Evolutionary conservation across 2,113 vertebrate species (phyloP).

Genomic region (Sminthopsis crassicaudata): DNA sequence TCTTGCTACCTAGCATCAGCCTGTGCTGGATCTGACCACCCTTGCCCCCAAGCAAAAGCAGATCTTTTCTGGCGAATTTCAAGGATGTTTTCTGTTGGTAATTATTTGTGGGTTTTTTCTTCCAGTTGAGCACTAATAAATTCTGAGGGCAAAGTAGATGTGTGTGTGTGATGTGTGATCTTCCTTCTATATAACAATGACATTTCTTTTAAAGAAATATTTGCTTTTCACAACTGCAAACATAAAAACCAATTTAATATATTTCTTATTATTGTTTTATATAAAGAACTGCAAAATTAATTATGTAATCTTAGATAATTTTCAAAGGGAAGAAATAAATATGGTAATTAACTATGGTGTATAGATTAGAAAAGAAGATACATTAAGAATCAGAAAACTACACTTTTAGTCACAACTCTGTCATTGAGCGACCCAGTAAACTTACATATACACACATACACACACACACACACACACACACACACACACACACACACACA

Average conservation of each 20-base stretch:
- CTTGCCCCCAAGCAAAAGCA: too few relatives aligned
- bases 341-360: not conserved
- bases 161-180: too few relatives aligned
- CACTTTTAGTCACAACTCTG: not conserved
- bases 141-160: too few relatives aligned
- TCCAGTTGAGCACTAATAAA: too few relatives aligned
- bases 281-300: not conserved
- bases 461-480: too few relatives aligned
- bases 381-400: not conserved
- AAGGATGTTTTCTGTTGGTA: too few relatives aligned
- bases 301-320: not conserved
- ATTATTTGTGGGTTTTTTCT: too few relatives aligned
- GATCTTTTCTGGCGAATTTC: too few relatives aligned
- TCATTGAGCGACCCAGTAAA: not conserved
- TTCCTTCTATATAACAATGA: not conserved
- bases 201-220: not conserved
- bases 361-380: not conserved
- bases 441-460: too few relatives aligned
- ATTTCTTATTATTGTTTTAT: not conserved
- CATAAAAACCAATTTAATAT: constrained; percentile 2
- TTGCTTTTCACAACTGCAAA: constrained; percentile 16
- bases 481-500: too few relatives aligned
- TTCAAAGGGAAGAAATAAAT: not conserved
- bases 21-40: too few relatives aligned
- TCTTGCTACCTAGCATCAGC: too few relatives aligned